Evolutionary conservation across 2,113 vertebrate genomes (phyloP), one percentile per base, ranked within the genome.

Genomic region (Illadopsis cleaveri): DNA sequence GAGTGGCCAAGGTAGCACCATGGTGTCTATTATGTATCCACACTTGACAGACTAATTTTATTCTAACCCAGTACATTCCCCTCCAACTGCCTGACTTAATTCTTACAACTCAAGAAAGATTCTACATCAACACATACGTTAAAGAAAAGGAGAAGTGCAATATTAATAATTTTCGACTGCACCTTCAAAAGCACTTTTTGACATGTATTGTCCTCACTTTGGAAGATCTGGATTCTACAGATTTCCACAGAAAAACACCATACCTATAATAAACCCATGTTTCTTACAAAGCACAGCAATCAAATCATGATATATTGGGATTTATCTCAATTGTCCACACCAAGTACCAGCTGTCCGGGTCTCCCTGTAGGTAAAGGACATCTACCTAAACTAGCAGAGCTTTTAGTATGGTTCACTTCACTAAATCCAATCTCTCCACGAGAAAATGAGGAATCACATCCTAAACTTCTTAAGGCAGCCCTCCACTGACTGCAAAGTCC

Each of bases 221-320:
- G 27, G 16, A 48, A 79, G 15, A 37, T 8, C 25, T 40, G 44
- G 15, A 37, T 72, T 48, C 40, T 44, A 35, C 22, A 58, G 27
- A 42, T 25, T 70, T 82, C 70, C 5, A 9, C 16, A 79, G 33
- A 30, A 42, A 72, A 77, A 5, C 8, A 27, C 14, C 35, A 28
- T 11, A 37, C 1, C 17, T 23, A 2, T 15, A 62, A 47, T 4
- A 37, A 82, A 38, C 2, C 2, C 5, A 1, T 14, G 28, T 12
- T 77, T 73, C 60, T 54, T 27, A 58, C 3, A 54, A 16, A 60
- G 12, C n/a, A 40, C 8, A 33, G 23, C 14, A 40, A n/a, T 15
- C 44, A 27, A 18, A 61, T 25, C 12, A 37, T 0, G 0, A 7
- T n/a, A 30, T 18, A 48, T 0, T n/a, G 17, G 17, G 10, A 57